Evolutionary conservation across 2,888 invertebrate genomes (phyloP).

Genomic region (Chouioia cunea): DNA sequence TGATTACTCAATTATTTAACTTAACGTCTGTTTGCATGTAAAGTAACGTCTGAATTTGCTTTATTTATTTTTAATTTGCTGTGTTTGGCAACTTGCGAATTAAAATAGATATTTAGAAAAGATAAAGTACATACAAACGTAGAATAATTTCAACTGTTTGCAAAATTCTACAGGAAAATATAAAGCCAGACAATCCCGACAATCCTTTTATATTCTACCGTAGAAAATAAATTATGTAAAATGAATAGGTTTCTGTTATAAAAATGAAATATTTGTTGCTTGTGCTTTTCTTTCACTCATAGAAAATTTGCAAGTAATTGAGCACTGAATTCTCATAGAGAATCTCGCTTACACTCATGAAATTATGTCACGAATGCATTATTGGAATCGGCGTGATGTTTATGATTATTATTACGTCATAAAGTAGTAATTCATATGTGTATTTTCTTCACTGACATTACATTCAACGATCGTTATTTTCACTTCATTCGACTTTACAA

Average conservation of each 20-base stretch:
- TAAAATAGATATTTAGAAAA: slow-evolving; percentile 34
- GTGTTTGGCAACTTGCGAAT: slow-evolving; percentile 44
- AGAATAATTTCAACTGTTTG: slow-evolving; percentile 9
- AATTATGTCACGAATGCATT: slow-evolving; percentile 42
- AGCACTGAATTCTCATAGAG: slow-evolving; percentile 45
- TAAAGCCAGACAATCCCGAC: slow-evolving; percentile 16
- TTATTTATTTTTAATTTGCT: slow-evolving; percentile 23
- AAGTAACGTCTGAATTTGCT: neutral
- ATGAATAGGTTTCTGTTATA: slow-evolving; percentile 36
- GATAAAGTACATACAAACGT: slow-evolving; percentile 22
- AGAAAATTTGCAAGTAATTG: slow-evolving; percentile 34
- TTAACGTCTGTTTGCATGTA: no score
- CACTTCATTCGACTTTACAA: slow-evolving; percentile 61
- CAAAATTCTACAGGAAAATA: slow-evolving; percentile 43
- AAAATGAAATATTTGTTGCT: slow-evolving; percentile 37
- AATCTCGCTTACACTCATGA: slow-evolving; percentile 54
- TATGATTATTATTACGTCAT: slow-evolving; percentile 49
- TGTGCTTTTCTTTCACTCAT: slow-evolving; percentile 32
- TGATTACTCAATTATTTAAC: slow-evolving; percentile 7
- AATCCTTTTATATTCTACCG: slow-evolving; percentile 32
- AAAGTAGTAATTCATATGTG: slow-evolving; percentile 61
- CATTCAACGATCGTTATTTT: slow-evolving; percentile 60
- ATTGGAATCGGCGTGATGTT: slow-evolving; percentile 47
- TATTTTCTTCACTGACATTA: slow-evolving; percentile 59
- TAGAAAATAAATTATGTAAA: slow-evolving; percentile 35